Base-by-base conservation (phyloP, 2,797 vertebrate genomes). In the Scolopax bukidnonensis region DNA sequence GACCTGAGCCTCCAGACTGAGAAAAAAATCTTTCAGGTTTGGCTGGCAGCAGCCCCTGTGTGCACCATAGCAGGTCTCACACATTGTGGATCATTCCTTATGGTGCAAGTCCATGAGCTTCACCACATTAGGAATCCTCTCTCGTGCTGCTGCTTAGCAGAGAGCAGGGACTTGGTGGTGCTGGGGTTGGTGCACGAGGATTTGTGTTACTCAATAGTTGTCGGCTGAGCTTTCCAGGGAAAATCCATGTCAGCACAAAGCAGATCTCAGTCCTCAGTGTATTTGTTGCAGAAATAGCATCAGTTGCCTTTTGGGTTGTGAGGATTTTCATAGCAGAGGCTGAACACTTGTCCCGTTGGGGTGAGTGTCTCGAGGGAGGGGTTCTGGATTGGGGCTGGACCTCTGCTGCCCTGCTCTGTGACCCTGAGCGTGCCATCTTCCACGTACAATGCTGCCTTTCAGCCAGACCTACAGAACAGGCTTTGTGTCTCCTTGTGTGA, bases 401-500 rank as follows among this genome's bases (percentile, higher is more conserved):
- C 89, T 70, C 45, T 0, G 0, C 77, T 60, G 87, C 91, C 16
- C 3, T 0, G 85, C 86, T 84, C 69, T 0, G 0, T 81, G 71
- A n/a, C 76, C 8, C 79, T 1, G 6, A 45, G 69, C 0, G 1
- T 77, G 82, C 92, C 59, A 4, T 38, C 59, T 11, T 4, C 91
- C 76, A 4, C 1, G 19, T 47, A 96, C 94, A 96, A 94, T 87
- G 88, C 88, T 71, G 93, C 88, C 93, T 93, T 97, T 97, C 93
- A 96, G 83, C 40, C 75, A 61, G 11, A 23, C 28, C 88, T 53
- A 96, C 90, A 96, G 89, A 97, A 93, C 10, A 4, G 89, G 83
- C 93, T 92, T 94, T 96, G 94, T 96, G 67, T 70, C 70, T 89
- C 60, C 87, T 15, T 76, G 6, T 87, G 51, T 91, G 81, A 93